These are phyloP conservation scores for Listrodromus nycthemerus DNA, from an alignment of 2,888 invertebrate genomes.

Conservation along the genomic window DNA sequence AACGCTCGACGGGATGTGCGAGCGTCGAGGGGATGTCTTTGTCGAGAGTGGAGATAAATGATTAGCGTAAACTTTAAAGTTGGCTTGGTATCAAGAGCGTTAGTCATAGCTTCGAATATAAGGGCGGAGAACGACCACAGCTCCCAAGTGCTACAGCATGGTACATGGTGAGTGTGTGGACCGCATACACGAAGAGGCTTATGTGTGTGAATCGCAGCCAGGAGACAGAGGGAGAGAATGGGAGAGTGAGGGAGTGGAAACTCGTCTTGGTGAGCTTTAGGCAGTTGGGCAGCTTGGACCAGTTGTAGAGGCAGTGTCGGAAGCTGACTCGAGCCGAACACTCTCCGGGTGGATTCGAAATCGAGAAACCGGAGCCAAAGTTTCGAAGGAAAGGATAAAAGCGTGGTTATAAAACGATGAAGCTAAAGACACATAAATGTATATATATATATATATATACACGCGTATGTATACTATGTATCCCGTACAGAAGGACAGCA, in stretches of 20 bases:
- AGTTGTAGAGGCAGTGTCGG: conserved; percentile 20
- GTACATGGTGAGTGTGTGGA: background rate
- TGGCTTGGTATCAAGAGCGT: conserved; percentile 56
- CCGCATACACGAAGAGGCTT: background rate
- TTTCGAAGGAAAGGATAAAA: conserved; percentile 21
- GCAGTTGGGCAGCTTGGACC: background rate
- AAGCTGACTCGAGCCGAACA: conserved; percentile 39
- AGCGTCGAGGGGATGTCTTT: background rate
- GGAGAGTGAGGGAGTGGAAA: background rate
- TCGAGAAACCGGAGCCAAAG: conserved; percentile 51
- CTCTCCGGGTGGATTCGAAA: conserved; percentile 36
- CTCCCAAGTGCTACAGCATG: conserved; percentile 44
- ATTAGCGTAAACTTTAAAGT: conserved; percentile 49
- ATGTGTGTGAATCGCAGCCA: background rate
- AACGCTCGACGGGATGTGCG: background rate
- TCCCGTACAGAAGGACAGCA: conserved; percentile 39
- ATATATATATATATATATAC: too few species aligned
- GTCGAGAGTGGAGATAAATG: conserved; percentile 41
- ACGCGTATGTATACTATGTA: conserved; percentile 5
- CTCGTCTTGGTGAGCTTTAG: conserved; percentile 24
- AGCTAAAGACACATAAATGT: background rate
- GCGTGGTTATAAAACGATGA: background rate
- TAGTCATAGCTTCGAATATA: conserved; percentile 27
- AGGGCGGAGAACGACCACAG: conserved; percentile 40
- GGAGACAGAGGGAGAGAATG: background rate